phyloP scores from a whole-genome alignment of 2,113 vertebrate species.

The Cynocephalus volans region DNA sequence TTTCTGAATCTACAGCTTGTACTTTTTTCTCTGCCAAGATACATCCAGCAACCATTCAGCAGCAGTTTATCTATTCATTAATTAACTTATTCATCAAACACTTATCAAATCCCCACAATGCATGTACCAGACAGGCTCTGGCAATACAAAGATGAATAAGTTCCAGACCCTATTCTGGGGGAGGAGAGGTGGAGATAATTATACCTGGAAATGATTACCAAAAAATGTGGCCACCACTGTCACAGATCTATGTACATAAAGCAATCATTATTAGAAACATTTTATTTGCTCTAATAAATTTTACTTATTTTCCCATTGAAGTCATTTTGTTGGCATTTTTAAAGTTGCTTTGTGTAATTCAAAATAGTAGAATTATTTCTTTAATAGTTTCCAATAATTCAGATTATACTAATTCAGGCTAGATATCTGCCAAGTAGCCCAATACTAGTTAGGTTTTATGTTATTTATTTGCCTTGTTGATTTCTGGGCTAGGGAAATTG shows the following conservation, averaged over 20 bases:
- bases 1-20: background rate
- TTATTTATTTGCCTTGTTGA: background rate
- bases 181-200: background rate
- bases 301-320: constrained; percentile 15
- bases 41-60: background rate
- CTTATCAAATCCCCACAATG: constrained; percentile 10
- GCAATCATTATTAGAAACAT: background rate
- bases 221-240: background rate
- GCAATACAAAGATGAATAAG: background rate
- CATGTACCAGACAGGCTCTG: background rate
- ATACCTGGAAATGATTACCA: background rate
- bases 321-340: background rate
- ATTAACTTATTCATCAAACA: constrained; percentile 46
- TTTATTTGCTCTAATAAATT: constrained; percentile 5
- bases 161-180: background rate
- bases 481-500: background rate
- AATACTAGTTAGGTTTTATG: background rate
- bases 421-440: background rate
- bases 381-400: background rate
- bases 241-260: background rate
- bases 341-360: constrained; percentile 14
- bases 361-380: constrained; percentile 27
- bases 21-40: constrained; percentile 9
- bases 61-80: constrained; percentile 57
- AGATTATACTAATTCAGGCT: background rate